Base-by-base conservation (phyloP, 2,888 invertebrate genomes). In the Diploptera punctata region DNA sequence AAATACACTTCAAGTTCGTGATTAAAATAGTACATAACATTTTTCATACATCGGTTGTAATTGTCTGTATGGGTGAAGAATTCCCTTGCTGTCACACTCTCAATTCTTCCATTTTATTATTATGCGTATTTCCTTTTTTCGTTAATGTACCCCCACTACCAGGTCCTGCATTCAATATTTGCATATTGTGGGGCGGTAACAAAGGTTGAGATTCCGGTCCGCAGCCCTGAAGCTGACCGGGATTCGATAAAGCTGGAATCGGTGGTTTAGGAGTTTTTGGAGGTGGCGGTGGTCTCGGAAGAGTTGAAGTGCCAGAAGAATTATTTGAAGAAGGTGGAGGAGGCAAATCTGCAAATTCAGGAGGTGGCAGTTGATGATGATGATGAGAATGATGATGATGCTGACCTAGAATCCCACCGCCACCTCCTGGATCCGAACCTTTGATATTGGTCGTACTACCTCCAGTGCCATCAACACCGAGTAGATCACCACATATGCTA, bases 321-420 rank as follows among this genome's bases (percentile, higher is more conserved):
- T 71, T 82, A 79, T 76, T 82, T 81, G 76, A 81, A 82, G 77
- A 82, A 82, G 77, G 82, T 82, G 73, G 47, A 38, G 73, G 88
- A 5, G 92, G 91, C 74, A 93, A 84, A 80, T 94, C 93, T 1
- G 93, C 93, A 79, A 94, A 94, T 80, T 94, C 94, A 0, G 94
- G 94, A 69, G 93, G 90, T 76, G 91, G 85, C 79, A 94, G 94
- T 80, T 93, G 93, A 78, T 91, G 92, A 80, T 93, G 93, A 79
- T 92, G 92, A 79, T 92, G 92, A 60, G 68, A 74, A 31, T 74
- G 75, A 29, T 74, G 75, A 47, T 73, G 73, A 19, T 38, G 70
- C 49, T 31, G 70, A 91, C 80, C 74, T 92, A 91, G 0, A 91
- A 91, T 7, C 91, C 90, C 10, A 87, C 86, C 1, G 86, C 85